Evolutionary conservation across 2,113 vertebrate species (phyloP).

Genomic region (Aphelocoma coerulescens): DNA sequence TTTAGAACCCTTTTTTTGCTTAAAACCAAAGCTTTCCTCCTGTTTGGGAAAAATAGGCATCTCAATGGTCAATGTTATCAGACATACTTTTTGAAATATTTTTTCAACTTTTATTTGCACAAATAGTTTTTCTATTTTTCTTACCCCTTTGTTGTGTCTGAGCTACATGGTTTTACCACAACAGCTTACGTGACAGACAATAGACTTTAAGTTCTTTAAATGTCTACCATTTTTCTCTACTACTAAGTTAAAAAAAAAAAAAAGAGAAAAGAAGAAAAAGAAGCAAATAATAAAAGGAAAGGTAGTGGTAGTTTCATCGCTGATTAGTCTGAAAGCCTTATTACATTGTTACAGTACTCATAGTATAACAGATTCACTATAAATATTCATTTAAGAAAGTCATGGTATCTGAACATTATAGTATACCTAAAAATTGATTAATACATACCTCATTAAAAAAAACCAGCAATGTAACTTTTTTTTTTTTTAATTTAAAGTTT

Average conservation of each 20-base stretch:
- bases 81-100: neutral
- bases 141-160: neutral
- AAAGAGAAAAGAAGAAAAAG: no score
- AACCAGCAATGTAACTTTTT: fast-evolving
- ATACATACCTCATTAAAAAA: neutral
- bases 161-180: neutral
- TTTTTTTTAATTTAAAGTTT: neutral
- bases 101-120: neutral
- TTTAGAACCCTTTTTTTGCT: neutral
- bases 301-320: neutral
- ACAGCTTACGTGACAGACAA: neutral
- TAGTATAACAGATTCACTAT: neutral
- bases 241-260: neutral
- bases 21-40: conserved; percentile 22
- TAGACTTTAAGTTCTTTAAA: neutral
- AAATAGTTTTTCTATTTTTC: conserved; percentile 1
- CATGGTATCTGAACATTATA: neutral
- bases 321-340: neutral
- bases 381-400: neutral
- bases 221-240: neutral
- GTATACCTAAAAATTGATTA: neutral
- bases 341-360: neutral
- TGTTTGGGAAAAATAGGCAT: neutral
- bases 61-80: neutral
- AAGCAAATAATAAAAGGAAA: neutral